Evolutionary conservation across 2,113 vertebrate species (phyloP), one percentile per base, ranked within the genome.

Genomic region (Tiliqua scincoides): DNA sequence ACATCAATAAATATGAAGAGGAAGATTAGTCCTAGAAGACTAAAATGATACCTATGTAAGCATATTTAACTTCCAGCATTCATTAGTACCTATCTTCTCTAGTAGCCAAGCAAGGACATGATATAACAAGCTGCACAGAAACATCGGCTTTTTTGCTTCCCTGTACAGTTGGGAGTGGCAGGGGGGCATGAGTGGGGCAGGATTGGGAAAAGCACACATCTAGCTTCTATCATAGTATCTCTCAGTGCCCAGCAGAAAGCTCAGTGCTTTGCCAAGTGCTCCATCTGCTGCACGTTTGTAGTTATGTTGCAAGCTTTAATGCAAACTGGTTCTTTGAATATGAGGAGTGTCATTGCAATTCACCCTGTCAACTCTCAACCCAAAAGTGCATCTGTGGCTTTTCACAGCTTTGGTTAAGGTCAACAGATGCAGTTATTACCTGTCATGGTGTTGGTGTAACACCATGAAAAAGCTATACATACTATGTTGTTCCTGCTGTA

Each of bases 231-330:
- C 37, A 35, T 15, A 83, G 20, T 74, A 73, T 57, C 48, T 40
- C 35, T 54, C 43, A 82, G 14, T 40, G 25, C 32, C 32, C 23
- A 63, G n/a, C 27, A 63, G 37, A 75, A n/a, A 25, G 25, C 54
- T 61, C 52, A 2, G 2, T 74, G 57, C 70, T 75, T 84, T 62
- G 71, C 57, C 63, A 35, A 84, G 37, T 52, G 82, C 82, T 75
- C 82, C 82, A 75, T 75, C 82, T 84, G 73, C 59, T 84, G 82
- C 32, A 3, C 71, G 32, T 84, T 75, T 75, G 4, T 32, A 15
- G 71, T 75, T 61, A 6, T 27, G 5, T 30, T 63, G 71, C 35
- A 63, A 62, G 14, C 25, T 21, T 43, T 84, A 63, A 10, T n/a
- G 17, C 20, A 23, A 43, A 48, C 12, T 5, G 25, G 30, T 48